Base-by-base conservation (phyloP, 2,888 invertebrate species). In the Amorpha juglandis region DNA sequence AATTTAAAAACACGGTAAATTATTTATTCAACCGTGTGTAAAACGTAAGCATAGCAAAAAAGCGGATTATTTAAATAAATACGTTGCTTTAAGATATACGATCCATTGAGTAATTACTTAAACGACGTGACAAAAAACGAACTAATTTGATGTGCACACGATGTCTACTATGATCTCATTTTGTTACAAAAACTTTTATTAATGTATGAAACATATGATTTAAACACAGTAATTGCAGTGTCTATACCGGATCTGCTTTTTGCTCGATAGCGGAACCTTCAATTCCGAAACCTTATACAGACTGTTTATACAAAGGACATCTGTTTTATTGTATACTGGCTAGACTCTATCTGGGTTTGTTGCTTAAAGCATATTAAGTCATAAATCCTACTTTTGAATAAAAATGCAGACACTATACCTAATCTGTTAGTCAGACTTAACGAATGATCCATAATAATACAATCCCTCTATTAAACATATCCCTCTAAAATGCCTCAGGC, bases 181-280 rank as follows among this genome's bases (percentile, higher is more conserved):
- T 74, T 66, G 70, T 42, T 6, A 58, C 77, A 89, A 89, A 87
- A 89, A 85, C 70, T 73, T 83, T 85, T 80, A 87, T 84, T 85
- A 82, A 70, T 75, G 77, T 82, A 90, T 6, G 90, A 90, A 90
- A 89, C 74, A 64, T 74, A 72, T 78, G 42, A 64, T 70, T 35
- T 64, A 64, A 70, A 67, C 66, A 73, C 71, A 80, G 82, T 86
- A 81, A 83, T 81, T 81, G 79, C 76, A 76, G 71, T 79, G 42
- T 42, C 58, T 58, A 80, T 88, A 79, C 89, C 89, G 90, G 90
- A 90, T 81, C 81, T 77, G 63, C 70, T 86, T 89, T 89, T 89
- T 86, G 77, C 74, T 51, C 42, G 64, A 65, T 74, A 79, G 72
- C 78, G 76, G 78, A 82, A 78, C 78, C 72, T 75, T 68, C 62